Evolutionary conservation across 2,797 vertebrate species (phyloP), one percentile per base, ranked within the genome.

Genomic region (Brachymystax lenok): DNA sequence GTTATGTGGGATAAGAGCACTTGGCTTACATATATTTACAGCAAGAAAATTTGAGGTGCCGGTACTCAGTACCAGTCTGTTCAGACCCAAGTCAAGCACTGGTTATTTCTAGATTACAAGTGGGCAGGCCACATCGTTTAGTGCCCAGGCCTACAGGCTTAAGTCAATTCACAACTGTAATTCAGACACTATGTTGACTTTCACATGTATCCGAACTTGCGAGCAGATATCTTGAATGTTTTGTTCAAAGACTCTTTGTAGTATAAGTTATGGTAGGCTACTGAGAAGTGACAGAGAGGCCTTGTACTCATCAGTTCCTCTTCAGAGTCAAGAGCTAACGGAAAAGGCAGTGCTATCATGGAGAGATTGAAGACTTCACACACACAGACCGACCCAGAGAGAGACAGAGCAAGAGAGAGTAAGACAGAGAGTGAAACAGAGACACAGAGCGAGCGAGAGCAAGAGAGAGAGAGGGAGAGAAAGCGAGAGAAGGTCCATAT

Each of bases 341-440:
- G 21, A 64, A 2, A 13, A 27, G 61, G 21, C n/a, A 64, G 21
- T 56, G 52, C 52, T 5, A 56, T 12, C 10, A 27, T 6, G 5
- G 10, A 64, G 63, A 66, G 24, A 66, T 27, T 14, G 24, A 28
- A 56, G 63, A 66, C 63, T 4, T 1, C 30, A 73, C 30, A 76
- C 68, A 71, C 73, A 82, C 68, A 61, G 27, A 79, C 51, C 70
- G 77, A 82, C 59, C 76, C 52, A 74, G 35, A 78, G 7, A 78
- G 75, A 69, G 74, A 72, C 66, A 76, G 69, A 64, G 14, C 16
- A 2, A n/a, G 30, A 30, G 63, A 28, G 24, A 52, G 50, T 8
- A 16, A 64, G 10, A 64, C 7, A 27, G 19, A 19, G 54, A 2
- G 12, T 14, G 51, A 56, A 12, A 28, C 28, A 28, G 28, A 30